These are phyloP conservation scores for Tangara arthus DNA, from an alignment of 2,797 vertebrate genomes.

Conservation along the genomic window DNA sequence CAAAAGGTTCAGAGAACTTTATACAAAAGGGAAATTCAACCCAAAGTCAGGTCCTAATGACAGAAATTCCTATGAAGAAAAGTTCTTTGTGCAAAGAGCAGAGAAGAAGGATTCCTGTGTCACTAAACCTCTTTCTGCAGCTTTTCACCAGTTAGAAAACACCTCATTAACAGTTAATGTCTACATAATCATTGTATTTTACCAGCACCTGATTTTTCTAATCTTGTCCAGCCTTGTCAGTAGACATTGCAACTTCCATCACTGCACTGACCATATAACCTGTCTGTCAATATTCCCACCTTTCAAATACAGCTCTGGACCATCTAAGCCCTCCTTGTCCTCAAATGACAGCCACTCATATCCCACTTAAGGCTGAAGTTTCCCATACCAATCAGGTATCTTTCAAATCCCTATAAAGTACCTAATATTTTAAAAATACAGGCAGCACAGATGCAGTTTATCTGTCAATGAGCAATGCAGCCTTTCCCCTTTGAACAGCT, in stretches of 20 bases:
- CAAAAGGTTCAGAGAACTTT: not conserved
- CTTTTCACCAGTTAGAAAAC: constrained; percentile 58
- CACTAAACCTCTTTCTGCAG: constrained; percentile 23
- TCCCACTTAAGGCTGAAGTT: not conserved
- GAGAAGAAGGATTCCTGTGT: constrained; percentile 15
- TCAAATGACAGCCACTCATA: not conserved
- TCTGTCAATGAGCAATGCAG: not conserved
- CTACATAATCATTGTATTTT: constrained; percentile 24
- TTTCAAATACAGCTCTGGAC: not conserved
- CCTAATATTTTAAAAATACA: not conserved
- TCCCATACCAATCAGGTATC: not conserved
- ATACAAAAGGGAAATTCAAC: not conserved
- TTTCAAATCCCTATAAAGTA: not conserved
- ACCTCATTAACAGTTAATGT: constrained; percentile 53
- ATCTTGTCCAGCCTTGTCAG: not conserved
- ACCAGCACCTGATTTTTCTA: constrained; percentile 38
- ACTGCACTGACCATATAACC: not conserved
- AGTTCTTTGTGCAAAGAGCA: constrained; percentile 27
- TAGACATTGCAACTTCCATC: not conserved
- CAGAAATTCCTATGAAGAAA: not conserved
- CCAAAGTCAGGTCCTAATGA: not conserved
- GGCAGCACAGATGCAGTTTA: not conserved
- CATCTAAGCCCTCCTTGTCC: not conserved
- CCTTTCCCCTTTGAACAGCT: not conserved
- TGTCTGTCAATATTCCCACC: not conserved